Base-by-base conservation (phyloP, 1,140 invertebrate genomes). In the Zaprionus camerounensis region DNA sequence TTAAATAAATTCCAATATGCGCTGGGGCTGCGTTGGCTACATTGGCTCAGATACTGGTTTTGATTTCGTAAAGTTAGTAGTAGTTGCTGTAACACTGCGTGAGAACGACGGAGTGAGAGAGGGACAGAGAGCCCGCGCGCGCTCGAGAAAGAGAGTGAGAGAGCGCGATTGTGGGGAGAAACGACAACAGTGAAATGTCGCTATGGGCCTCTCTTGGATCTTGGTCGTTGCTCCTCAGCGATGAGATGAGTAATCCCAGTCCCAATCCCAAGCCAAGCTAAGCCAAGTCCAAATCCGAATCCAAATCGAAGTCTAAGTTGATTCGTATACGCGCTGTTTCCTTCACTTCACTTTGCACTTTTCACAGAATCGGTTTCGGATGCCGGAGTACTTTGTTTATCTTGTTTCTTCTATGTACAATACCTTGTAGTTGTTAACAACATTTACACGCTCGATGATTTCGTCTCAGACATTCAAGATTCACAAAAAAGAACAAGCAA, bases 1-100 rank as follows among this genome's bases (percentile, higher is more conserved):
- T 87, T 83, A 82, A 80, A 76, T 84, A 90, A 88, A 84, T 88
- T 88, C 85, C 85, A 88, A 88, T 88, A 90, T 88, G 85, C 83
- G 84, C 70, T 80, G 58, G 55, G 51, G 46, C 69, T 77, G 68
- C 46, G 31, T 65, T 73, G 81, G 85, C 90, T 88, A 88, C 84
- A 71, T 76, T 88, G 78, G 76, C 72, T 75, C 63, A 84, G 84
- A 88, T 88, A 88, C 85, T 88, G 85, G 85, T 88, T 88, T 85
- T 83, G 85, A 71, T 81, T 72, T 85, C 68, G 81, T 90, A 75
- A 80, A 65, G 72, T 49, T 66, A 56, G 64, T 66, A 56, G 64
- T 66, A 80, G 81, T 77, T 84, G 81, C 28, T 65, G 80, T 77
- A 74, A 69, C 71, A 63, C 36, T 59, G 22, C 20, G 67, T 34